phyloP scores from a whole-genome alignment of 1,140 invertebrate genomes.

The Elymnias hypermnestra region DNA sequence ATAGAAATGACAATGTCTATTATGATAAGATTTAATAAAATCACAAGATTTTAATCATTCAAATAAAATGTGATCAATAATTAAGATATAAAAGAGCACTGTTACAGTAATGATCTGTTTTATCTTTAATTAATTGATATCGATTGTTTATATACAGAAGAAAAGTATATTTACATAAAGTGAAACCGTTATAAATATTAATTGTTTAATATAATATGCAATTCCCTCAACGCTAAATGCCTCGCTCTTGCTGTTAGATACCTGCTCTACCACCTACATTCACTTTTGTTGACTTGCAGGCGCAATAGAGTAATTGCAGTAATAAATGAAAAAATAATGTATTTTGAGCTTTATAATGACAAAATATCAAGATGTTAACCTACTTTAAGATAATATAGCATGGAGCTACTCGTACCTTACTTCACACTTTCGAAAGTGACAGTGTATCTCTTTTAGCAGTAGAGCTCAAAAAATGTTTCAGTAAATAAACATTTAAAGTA shows the following conservation, averaged over 20 bases:
- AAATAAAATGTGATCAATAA: no score
- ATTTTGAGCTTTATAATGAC: constrained; percentile 1
- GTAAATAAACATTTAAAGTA: no score
- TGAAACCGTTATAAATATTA: constrained; percentile 10
- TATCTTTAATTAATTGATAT: no score
- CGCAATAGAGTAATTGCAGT: not conserved
- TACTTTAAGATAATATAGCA: constrained; percentile 14
- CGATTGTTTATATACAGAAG: no score
- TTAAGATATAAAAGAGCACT: no score
- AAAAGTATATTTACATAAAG: constrained; percentile 1
- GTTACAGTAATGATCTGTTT: no score
- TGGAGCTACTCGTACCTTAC: constrained; percentile 22
- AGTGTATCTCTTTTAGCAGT: constrained; percentile 17
- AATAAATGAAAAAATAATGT: not conserved
- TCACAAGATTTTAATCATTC: no score
- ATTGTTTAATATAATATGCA: constrained; percentile 8
- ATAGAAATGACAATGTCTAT: no score
- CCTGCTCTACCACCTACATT: constrained; percentile 50
- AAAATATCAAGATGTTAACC: constrained; percentile 14
- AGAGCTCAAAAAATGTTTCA: no score
- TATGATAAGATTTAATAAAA: no score
- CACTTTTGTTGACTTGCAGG: constrained; percentile 60
- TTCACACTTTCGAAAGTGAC: constrained; percentile 61
- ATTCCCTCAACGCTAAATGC: constrained; percentile 12
- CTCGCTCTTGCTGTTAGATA: constrained; percentile 22